Evolutionary conservation across 2,113 vertebrate species (phyloP), one percentile per base, ranked within the genome.

Genomic region (Vulpes lagopus): DNA sequence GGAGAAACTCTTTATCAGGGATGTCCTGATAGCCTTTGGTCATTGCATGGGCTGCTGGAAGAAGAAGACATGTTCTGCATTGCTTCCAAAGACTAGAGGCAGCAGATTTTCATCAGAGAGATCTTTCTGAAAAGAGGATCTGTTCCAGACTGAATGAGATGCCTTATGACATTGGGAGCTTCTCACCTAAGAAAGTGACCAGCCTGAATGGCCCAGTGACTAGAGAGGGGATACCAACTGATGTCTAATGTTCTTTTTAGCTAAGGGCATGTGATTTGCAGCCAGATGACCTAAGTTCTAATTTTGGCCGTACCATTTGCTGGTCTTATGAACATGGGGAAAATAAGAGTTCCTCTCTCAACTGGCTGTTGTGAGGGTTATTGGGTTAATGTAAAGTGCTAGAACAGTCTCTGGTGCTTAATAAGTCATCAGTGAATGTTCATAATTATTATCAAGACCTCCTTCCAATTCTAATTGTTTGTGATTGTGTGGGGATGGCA

Each of bases 61-160:
- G 27, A 53, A 60, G 43, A 43, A 78, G 3, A 2, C 1, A 0
- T 60, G n/a, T 9, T 55, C 4, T 5, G 23, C 0, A 8, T n/a
- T 22, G 32, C 32, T 57, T 59, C 3, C 0, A 3, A 49, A 86
- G 35, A 51, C 17, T 23, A 55, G 81, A 51, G 38, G 14, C 32
- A 22, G 11, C 12, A 43, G 60, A 17, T 30, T 43, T 90, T 49
- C 49, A 23, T 14, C 57, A 15, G 19, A 32, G 62, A 67, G 6
- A 14, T 3, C 5, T 67, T 78, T 67, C 55, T 86, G 53, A 82
- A 11, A 38, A 27, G 4, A 7, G 23, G 15, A 19, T 22, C 11
- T 69, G 27, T 78, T 32, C 19, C 67, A 51, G 5, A 17, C 9
- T 7, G 12, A 57, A 38, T 12, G 17, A 51, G 11, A 17, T 5